Base-by-base conservation (phyloP, 2,888 invertebrate genomes). In the Sipha maydis region DNA sequence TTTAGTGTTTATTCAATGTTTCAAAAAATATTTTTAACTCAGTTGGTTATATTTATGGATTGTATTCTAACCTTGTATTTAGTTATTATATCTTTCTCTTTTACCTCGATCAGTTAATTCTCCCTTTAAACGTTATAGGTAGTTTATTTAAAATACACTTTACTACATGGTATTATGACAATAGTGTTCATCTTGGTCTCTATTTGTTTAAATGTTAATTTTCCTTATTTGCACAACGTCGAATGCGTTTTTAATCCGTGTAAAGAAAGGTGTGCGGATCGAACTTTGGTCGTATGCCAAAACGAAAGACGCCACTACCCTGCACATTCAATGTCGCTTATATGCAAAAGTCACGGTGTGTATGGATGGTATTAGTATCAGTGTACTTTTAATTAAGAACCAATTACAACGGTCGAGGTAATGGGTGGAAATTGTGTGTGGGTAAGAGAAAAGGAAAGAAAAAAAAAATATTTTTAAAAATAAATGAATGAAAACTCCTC, bases 271-370 rank as follows among this genome's bases (percentile, higher is more conserved):
- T 11, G n/a, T 17, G n/a, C n/a, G 25, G 41, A n/a, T 76, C 25
- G 25, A 61, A 79, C 61, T 56, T 56, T 83, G 75, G 56, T 38
- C 7, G 38, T 75, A n/a, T 38, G 83, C 83, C 83, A 83, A 83
- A 38, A 83, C 48, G 21, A 41, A 11, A 83, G 67, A 28, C 11
- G 38, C 9, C 54, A 34, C n/a, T 25, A 19, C 11, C 38, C 34
- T 19, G 3, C 54, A 38, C n/a, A 75, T 83, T 75, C 56, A 71
- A 71, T 71, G 71, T 71, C 71, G 71, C 71, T 28, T 5, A n/a
- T 25, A 31, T 28, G 71, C 71, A 71, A 71, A 71, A 71, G 17
- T 71, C 83, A 21, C 31, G 19, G 67, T 28, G 61, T n/a, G 73
- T 56, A 38, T 54, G 38, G 48, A 41, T 14, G 48, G 14, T 48